phyloP scores from a whole-genome alignment of 2,888 invertebrate species.

The Lacanobia wlatinum region DNA sequence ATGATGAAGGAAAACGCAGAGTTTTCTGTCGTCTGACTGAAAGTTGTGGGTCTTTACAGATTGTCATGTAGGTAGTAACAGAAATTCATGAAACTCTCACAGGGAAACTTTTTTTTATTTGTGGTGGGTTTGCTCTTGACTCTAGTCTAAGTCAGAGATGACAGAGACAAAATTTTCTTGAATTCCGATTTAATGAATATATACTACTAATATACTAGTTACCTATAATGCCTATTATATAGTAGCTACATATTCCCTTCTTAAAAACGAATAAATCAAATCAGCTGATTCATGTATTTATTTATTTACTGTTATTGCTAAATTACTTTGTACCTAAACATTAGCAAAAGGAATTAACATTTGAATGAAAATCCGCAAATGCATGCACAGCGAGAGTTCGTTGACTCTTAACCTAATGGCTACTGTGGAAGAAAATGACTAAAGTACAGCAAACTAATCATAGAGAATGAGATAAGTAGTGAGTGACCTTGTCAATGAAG shows the following conservation, averaged over 20 bases:
- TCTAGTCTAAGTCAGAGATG: too few species aligned
- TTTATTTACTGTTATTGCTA: slow-evolving; percentile 6
- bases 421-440: slow-evolving; percentile 21
- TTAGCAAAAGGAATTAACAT: slow-evolving; percentile 7
- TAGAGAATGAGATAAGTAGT: slow-evolving; percentile 5
- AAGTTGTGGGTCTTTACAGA: too few species aligned
- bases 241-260: too few species aligned
- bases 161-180: too few species aligned
- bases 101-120: too few species aligned
- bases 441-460: slow-evolving; percentile 1
- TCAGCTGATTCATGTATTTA: neutral
- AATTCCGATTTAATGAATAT: too few species aligned
- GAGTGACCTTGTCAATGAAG: slow-evolving; percentile 31
- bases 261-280: neutral
- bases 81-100: neutral
- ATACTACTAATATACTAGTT: too few species aligned
- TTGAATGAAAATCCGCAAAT: slow-evolving; percentile 32
- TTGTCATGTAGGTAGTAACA: neutral
- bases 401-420: slow-evolving; percentile 34
- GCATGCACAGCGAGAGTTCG: slow-evolving; percentile 40
- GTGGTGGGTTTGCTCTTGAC: too few species aligned
- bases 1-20: too few species aligned
- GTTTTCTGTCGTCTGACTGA: too few species aligned
- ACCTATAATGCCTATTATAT: too few species aligned
- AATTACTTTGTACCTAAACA: slow-evolving; percentile 6